Percentiles rank a stretch among this genome's conserved stretches.
These are phyloP conservation scores for Petaurus breviceps DNA, from an alignment of 2,113 vertebrate species.

Conservation along the genomic window DNA sequence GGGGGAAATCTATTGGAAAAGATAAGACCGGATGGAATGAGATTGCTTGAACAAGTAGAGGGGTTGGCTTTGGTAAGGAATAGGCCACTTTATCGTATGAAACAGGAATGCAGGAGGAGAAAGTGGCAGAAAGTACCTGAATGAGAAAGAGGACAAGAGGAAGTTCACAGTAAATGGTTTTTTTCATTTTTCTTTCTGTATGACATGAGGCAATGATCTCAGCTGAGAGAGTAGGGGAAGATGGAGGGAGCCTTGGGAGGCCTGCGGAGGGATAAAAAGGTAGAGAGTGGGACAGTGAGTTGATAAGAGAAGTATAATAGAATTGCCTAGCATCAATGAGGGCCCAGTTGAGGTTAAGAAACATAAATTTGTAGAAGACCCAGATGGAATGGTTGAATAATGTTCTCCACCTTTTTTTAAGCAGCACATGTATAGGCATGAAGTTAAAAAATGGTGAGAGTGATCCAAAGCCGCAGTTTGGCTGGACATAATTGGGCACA, in stretches of 20 bases:
- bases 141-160: not conserved
- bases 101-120: not conserved
- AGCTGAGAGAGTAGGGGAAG: not conserved
- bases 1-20: too few species aligned
- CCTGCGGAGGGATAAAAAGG: not conserved
- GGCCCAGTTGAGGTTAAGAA: not conserved
- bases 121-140: not conserved
- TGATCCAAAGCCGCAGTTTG: not conserved
- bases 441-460: not conserved
- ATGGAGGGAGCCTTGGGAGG: not conserved
- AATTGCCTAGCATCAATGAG: not conserved
- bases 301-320: not conserved
- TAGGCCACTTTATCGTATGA: too few species aligned
- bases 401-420: not conserved
- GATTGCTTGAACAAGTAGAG: not conserved
- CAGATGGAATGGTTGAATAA: not conserved
- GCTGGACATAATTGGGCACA: too few species aligned
- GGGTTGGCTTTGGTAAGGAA: too few species aligned
- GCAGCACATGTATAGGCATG: not conserved
- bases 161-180: not conserved
- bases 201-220: not conserved
- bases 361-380: not conserved
- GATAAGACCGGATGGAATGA: too few species aligned
- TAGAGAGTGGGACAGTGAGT: not conserved
- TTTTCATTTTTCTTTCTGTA: not conserved